These are phyloP conservation scores for Caranx melampygus DNA, from an alignment of 2,113 vertebrate species.

Conservation along the genomic window DNA sequence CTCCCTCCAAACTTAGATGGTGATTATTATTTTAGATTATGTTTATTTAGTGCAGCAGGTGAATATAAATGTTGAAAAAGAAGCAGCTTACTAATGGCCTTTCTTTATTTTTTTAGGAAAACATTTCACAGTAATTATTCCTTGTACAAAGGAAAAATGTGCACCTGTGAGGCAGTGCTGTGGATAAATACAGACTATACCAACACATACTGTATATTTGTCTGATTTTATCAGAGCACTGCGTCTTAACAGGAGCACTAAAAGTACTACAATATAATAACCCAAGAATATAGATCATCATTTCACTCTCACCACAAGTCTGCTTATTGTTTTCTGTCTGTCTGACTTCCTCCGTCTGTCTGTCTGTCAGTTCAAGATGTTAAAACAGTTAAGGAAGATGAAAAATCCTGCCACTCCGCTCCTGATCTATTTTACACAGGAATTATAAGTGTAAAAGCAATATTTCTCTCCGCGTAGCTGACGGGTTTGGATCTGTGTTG, in stretches of 20 bases:
- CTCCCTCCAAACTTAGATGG: too few relatives aligned
- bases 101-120: too few relatives aligned
- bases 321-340: neutral
- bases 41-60: too few relatives aligned
- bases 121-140: too few relatives aligned
- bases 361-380: conserved; percentile 9
- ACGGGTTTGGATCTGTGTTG: conserved; percentile 49
- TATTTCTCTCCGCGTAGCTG: conserved; percentile 38
- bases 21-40: too few relatives aligned
- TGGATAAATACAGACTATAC: neutral
- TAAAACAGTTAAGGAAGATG: conserved; percentile 16
- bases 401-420: conserved; percentile 6
- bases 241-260: neutral
- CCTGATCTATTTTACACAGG: conserved; percentile 30
- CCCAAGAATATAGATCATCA: neutral
- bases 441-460: conserved; percentile 38
- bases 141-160: too few relatives aligned
- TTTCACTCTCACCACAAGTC: neutral
- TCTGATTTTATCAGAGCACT: neutral
- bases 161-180: too few relatives aligned
- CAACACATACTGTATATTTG: neutral
- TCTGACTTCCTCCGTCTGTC: neutral
- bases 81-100: too few relatives aligned
- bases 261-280: neutral
- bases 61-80: too few relatives aligned